phyloP scores from a whole-genome alignment of 2,113 vertebrate species.

The Grammatotria lemairii region DNA sequence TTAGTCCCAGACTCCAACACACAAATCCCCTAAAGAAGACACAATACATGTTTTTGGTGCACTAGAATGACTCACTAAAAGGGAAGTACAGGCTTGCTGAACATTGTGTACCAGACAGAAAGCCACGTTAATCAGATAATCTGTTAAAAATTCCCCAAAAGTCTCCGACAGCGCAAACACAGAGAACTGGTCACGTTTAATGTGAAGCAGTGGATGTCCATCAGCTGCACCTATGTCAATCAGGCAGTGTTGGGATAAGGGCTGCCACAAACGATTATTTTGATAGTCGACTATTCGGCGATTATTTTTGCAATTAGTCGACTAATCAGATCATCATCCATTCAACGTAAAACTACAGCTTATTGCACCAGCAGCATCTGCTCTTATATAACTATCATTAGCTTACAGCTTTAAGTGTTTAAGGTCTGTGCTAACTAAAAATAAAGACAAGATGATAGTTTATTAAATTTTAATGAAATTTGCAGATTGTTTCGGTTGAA shows the following conservation, averaged over 20 bases:
- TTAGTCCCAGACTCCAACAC: background rate
- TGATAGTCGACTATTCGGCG: no score
- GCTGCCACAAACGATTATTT: no score
- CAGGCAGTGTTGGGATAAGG: background rate
- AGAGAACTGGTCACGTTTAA: rapidly evolving
- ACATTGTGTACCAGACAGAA: background rate
- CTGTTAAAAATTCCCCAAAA: background rate
- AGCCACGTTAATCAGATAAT: background rate
- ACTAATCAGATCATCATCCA: no score
- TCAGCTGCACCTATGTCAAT: background rate
- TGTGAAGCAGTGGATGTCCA: background rate
- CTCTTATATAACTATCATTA: no score
- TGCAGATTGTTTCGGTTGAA: no score
- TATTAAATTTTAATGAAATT: no score
- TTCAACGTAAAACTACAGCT: no score
- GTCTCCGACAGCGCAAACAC: background rate
- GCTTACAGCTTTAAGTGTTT: no score
- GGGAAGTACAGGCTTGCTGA: background rate
- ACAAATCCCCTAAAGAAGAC: background rate
- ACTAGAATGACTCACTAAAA: background rate
- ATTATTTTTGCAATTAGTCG: no score
- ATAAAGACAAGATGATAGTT: no score
- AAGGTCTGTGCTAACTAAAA: no score
- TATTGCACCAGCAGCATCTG: no score
- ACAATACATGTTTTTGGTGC: background rate